A percentile compares a stretch with the other conserved stretches of the same genome.
phyloP scores from a whole-genome alignment of 2,888 invertebrate genomes.

The Melinaea marsaeus region DNA sequence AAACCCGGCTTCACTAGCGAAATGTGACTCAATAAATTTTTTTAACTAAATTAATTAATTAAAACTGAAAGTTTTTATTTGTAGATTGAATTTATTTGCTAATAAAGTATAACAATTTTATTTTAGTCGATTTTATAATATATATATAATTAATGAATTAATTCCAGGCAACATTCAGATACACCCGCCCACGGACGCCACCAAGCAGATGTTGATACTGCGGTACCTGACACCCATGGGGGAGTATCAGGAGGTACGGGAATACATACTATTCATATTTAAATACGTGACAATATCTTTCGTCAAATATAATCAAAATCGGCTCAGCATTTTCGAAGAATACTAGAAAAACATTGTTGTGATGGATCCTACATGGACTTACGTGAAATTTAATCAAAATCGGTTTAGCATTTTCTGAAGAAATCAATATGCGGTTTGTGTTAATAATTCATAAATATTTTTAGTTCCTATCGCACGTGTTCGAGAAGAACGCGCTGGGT shows the following conservation, averaged over 20 bases:
- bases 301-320: background rate
- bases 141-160: background rate
- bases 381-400: background rate
- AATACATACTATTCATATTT: background rate
- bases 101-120: background rate
- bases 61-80: too few relatives aligned
- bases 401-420: too few relatives aligned
- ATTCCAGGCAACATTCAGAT: constrained; percentile 85
- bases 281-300: background rate
- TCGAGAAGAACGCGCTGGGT: constrained; percentile 94
- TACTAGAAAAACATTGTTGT: too few relatives aligned
- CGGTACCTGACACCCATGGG: constrained; percentile 98
- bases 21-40: too few relatives aligned
- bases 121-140: background rate
- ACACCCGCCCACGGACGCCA: constrained; percentile 91
- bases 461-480: constrained; percentile 92
- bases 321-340: background rate
- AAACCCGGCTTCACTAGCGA: too few relatives aligned
- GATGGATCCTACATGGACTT: too few relatives aligned
- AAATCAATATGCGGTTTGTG: background rate
- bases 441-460: background rate
- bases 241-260: constrained; percentile 93
- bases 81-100: too few relatives aligned
- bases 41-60: too few relatives aligned
- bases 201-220: constrained; percentile 94